Evolutionary conservation across 2,113 vertebrate genomes (phyloP), one percentile per base, ranked within the genome.

Genomic region (Hipposideros armiger): DNA sequence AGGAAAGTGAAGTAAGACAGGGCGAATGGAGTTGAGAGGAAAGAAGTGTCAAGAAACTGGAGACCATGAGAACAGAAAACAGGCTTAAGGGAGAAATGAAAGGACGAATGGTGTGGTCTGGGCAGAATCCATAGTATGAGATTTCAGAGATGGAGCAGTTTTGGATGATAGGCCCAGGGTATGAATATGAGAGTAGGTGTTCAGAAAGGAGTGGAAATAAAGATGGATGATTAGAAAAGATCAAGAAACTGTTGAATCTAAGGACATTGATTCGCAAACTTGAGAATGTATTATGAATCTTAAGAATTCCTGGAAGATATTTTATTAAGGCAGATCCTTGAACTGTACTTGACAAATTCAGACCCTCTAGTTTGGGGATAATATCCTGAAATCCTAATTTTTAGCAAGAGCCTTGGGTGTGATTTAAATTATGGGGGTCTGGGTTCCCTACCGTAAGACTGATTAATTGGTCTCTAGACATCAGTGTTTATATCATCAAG

Each of bases 291-390:
- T 67, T 89, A 30, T 30, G 10, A 88, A 70, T 93, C 60, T 90
- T 87, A 90, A 91, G 45, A 84, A 73, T 76, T 81, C 62, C 26
- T 93, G 73, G 36, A 77, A 93, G 70, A 60, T 76, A 10, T 90
- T 7, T 93, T 95, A 72, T 92, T 90, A 96, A 94, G 67, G 14
- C 36, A 94, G 30, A 91, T n/a, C 82, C 45, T 60, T 94, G 24
- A 26, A 64, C 36, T 95, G 6, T 19, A 47, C 19, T 87, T 87
- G 58, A 15, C 70, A 76, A 87, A 64, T 76, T 92, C 26, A 92
- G 74, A 73, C 32, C 15, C 22, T 73, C 3, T 80, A 62, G 11
- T 94, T 87, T 50, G 69, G 7, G 60, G 76, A 24, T 84, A 73
- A 54, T 66, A 90, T 24, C 16, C 2, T 3, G 64, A 76, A 88